A percentile compares a stretch with the other conserved stretches of the same genome.
phyloP scores from a whole-genome alignment of 2,888 invertebrate genomes.

The Orthosia cruda region DNA sequence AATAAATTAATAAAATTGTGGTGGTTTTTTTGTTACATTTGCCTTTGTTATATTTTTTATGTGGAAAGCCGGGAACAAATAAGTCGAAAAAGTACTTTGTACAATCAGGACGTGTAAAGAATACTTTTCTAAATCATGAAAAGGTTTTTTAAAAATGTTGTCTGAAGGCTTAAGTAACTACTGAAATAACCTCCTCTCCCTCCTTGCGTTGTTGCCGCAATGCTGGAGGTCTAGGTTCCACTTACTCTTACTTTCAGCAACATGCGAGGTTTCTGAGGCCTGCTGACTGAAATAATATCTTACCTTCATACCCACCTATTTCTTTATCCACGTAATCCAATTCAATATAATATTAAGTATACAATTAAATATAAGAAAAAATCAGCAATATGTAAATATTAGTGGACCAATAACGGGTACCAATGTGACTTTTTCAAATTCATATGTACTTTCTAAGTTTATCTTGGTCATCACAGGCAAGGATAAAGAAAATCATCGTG shows the following conservation, averaged over 20 bases:
- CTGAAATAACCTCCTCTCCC: neutral
- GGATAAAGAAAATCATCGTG: too few species aligned
- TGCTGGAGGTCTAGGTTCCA: too few species aligned
- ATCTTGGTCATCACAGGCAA: too few species aligned
- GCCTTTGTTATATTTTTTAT: neutral
- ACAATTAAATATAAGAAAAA: too few species aligned
- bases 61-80: neutral
- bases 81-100: slow-evolving; percentile 14
- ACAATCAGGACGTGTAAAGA: slow-evolving; percentile 8
- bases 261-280: too few species aligned
- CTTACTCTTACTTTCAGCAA: too few species aligned
- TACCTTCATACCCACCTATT: neutral
- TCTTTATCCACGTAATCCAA: too few species aligned
- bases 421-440: too few species aligned
- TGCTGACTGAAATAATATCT: neutral
- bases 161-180: neutral
- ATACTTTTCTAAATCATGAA: slow-evolving; percentile 1
- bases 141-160: neutral
- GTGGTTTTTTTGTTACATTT: neutral
- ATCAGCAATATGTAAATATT: too few species aligned
- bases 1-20: neutral
- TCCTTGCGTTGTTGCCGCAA: neutral
- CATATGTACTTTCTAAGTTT: too few species aligned
- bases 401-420: too few species aligned
- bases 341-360: neutral